Evolutionary conservation across 2,888 invertebrate species (phyloP).

Genomic region (Dromius quadrimaculatus): DNA sequence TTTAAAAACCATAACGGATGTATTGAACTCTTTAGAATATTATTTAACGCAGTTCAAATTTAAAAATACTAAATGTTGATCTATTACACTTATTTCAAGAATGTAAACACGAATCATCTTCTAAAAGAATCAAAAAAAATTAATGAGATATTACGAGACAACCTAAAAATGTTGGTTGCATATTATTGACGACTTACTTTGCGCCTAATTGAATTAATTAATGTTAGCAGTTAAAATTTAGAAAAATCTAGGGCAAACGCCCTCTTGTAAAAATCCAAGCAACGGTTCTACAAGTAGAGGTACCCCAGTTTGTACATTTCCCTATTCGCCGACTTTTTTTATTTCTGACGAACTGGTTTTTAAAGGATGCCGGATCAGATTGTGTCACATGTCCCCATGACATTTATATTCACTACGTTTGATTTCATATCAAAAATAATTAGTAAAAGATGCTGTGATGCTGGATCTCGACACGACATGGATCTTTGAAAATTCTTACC

Average conservation of each 20-base stretch:
- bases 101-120: too few relatives aligned
- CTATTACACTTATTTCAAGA: too few relatives aligned
- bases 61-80: too few relatives aligned
- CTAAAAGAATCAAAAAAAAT: too few relatives aligned
- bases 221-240: too few relatives aligned
- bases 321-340: constrained; percentile 41
- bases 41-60: too few relatives aligned
- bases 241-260: constrained; percentile 38
- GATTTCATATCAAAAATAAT: constrained; percentile 26
- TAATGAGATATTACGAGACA: too few relatives aligned
- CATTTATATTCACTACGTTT: constrained; percentile 31
- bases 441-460: constrained; percentile 26
- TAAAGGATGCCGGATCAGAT: constrained; percentile 40
- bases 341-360: constrained; percentile 42
- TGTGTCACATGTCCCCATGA: constrained; percentile 39
- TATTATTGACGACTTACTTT: too few relatives aligned
- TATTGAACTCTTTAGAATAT: too few relatives aligned
- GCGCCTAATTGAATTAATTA: constrained; percentile 4
- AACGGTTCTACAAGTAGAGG: constrained; percentile 36
- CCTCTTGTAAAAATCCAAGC: constrained; percentile 22
- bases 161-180: too few relatives aligned
- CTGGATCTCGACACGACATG: constrained; percentile 14
- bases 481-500: constrained; percentile 47
- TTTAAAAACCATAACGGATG: too few relatives aligned
- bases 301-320: constrained; percentile 43